These are phyloP conservation scores for Steatocranus sp. DNA, from an alignment of 2,797 vertebrate genomes.

Conservation along the genomic window DNA sequence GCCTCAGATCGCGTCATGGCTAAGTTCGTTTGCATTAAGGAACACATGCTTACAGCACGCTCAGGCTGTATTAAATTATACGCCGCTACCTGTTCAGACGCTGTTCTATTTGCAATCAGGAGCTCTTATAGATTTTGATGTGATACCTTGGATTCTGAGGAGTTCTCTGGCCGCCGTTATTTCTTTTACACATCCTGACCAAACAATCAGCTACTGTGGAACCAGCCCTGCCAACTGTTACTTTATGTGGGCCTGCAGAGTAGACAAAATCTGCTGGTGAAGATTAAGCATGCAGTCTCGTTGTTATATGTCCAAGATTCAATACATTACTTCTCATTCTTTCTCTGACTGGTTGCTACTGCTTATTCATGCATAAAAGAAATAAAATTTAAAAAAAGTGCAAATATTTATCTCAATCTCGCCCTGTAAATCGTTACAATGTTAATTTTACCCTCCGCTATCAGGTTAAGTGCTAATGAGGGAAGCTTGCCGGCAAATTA, in stretches of 20 bases:
- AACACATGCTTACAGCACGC: not conserved
- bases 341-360: not conserved
- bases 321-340: not conserved
- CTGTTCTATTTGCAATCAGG: not conserved
- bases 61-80: not conserved
- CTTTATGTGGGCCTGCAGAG: slow-evolving; percentile 24
- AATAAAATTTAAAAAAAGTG: not conserved
- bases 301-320: slow-evolving; percentile 17
- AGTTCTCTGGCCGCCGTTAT: slow-evolving; percentile 26
- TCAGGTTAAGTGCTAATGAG: not conserved
- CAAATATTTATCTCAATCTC: not conserved
- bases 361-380: not conserved
- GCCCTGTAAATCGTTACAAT: not conserved
- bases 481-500: not conserved
- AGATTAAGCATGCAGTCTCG: slow-evolving; percentile 10
- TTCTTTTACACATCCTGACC: slow-evolving; percentile 37
- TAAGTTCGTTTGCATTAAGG: slow-evolving; percentile 13
- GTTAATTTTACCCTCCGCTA: not conserved
- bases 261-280: slow-evolving; percentile 17
- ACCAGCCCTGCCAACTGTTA: slow-evolving; percentile 39
- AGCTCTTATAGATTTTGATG: slow-evolving; percentile 26
- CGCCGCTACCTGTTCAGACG: not conserved
- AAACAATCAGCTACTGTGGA: slow-evolving; percentile 37
- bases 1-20: not conserved
- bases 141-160: slow-evolving; percentile 8